These are phyloP conservation scores for Odontothrips loti DNA, from an alignment of 2,888 invertebrate species.

Conservation along the genomic window DNA sequence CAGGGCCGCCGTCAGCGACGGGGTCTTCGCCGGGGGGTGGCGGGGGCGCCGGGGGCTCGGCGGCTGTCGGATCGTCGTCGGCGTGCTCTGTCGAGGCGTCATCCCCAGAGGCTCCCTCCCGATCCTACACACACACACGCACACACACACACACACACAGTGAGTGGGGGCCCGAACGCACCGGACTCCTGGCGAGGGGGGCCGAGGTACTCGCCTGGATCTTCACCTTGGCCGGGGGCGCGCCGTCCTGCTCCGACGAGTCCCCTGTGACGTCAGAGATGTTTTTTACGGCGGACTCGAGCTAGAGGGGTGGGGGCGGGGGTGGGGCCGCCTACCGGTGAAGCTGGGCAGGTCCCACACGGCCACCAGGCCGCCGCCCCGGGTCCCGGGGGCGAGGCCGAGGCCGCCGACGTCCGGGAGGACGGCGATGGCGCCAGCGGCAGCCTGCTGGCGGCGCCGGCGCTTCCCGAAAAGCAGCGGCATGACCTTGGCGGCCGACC, in stretches of 20 bases:
- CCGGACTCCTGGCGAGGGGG: too few species aligned
- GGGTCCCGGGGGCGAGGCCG: background rate
- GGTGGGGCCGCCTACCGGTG: background rate
- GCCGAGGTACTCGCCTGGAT: background rate
- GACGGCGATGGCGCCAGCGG: background rate
- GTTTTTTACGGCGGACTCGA: too few species aligned
- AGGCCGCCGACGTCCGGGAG: background rate
- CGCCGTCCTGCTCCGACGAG: background rate
- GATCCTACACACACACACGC: background rate
- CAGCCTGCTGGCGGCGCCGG: background rate
- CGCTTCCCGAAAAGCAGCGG: slow-evolving; percentile 10
- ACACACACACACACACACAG: background rate
- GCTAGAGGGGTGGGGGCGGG: too few species aligned
- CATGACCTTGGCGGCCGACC: background rate
- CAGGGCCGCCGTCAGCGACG: background rate
- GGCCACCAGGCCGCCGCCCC: background rate
- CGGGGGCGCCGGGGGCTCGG: background rate
- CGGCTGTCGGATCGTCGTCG: background rate
- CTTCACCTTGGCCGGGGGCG: background rate
- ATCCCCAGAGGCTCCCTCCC: background rate
- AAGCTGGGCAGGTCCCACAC: slow-evolving; percentile 12
- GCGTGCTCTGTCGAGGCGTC: background rate
- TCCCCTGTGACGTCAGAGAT: background rate
- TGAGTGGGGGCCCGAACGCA: too few species aligned
- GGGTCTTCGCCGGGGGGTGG: background rate